Evolutionary conservation across 2,113 vertebrate species (phyloP).

Genomic region (Forbesichthys papilliferus): DNA sequence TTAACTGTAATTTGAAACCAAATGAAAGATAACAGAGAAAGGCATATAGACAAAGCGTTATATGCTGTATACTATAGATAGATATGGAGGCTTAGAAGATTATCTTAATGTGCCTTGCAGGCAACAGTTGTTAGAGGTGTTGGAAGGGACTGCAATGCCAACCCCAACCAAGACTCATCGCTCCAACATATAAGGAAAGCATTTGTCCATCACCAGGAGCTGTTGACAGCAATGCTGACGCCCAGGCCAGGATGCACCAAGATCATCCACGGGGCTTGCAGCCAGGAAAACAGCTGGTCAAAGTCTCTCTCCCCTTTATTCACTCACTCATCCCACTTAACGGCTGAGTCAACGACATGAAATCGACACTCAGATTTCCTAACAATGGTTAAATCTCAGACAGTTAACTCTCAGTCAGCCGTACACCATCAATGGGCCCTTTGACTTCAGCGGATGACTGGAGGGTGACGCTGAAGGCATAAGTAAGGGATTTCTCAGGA

Average conservation of each 20-base stretch:
- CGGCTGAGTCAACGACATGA: slow-evolving; percentile 56
- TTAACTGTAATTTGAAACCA: neutral
- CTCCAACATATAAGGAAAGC: slow-evolving; percentile 52
- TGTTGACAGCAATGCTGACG: slow-evolving; percentile 66
- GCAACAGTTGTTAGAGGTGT: slow-evolving; percentile 32
- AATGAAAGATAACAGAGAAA: neutral
- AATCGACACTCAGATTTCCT: slow-evolving; percentile 33
- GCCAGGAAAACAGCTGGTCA: slow-evolving; percentile 62
- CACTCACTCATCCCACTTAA: slow-evolving; percentile 36
- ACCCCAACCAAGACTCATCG: slow-evolving; percentile 27
- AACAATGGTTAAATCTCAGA: slow-evolving; percentile 33
- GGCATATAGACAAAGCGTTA: neutral
- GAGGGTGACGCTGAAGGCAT: slow-evolving; percentile 31
- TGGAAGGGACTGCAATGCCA: slow-evolving; percentile 38
- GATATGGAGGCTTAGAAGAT: neutral
- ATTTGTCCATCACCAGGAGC: slow-evolving; percentile 48
- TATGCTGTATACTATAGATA: neutral
- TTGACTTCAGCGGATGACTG: slow-evolving; percentile 43
- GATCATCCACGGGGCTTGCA: slow-evolving; percentile 42
- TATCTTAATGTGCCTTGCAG: slow-evolving; percentile 21
- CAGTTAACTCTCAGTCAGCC: slow-evolving; percentile 34
- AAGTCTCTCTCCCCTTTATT: slow-evolving; percentile 1
- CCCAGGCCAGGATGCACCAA: slow-evolving; percentile 52
- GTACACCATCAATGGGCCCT: slow-evolving; percentile 43
- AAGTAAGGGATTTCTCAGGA: slow-evolving; percentile 26